Evolutionary conservation across 2,888 invertebrate species (phyloP), one percentile per base, ranked within the genome.

Genomic region (Lasiommata megera): DNA sequence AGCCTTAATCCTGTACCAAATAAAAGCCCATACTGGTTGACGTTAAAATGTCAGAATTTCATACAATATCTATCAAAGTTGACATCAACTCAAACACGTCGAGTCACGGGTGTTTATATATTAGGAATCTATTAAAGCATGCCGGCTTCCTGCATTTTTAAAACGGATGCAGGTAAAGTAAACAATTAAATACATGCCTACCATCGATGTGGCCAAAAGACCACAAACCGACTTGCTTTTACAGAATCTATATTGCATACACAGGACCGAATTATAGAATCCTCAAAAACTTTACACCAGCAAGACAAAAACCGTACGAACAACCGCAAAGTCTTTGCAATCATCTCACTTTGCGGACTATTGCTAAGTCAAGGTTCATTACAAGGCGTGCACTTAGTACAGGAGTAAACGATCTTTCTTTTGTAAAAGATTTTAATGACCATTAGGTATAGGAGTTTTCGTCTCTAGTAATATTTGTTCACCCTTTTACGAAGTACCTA

Each of bases 291-390:
- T n/a, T 11, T 41, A 41, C 11, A 6, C 18, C 11, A 17, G 6
- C 11, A 11, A n/a, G 18, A 41, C 9, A 41, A 40, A 40, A 11
- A 28, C 1, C 8, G 12, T 12, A 28, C 41, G 1, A 44, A 44
- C 3, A 9, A 3, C 29, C 34, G 8, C 18, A 34, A 16, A 34
- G 11, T 34, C 17, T 14, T 48, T 37, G 36, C 18, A 23, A 29
- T n/a, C n/a, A n/a, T n/a, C n/a, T n/a, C n/a, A 16, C 16, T 51
- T 40, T 7, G 29, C 23, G 29, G 29, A 40, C 6, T 40, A 40
- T 51, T 48, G 36, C 48, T 36, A 48, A 37, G 48, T 36, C 14
- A 11, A n/a, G n/a, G n/a, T n/a, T n/a, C 29, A 48, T 37, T 18
- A 48, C 37, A 48, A 5, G 23, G 36, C 23, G 23, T 23, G 23